Percentiles rank a stretch among this genome's conserved stretches.
These are phyloP conservation scores for Fregetta grallaria DNA, from an alignment of 2,113 vertebrate genomes.

Conservation along the genomic window DNA sequence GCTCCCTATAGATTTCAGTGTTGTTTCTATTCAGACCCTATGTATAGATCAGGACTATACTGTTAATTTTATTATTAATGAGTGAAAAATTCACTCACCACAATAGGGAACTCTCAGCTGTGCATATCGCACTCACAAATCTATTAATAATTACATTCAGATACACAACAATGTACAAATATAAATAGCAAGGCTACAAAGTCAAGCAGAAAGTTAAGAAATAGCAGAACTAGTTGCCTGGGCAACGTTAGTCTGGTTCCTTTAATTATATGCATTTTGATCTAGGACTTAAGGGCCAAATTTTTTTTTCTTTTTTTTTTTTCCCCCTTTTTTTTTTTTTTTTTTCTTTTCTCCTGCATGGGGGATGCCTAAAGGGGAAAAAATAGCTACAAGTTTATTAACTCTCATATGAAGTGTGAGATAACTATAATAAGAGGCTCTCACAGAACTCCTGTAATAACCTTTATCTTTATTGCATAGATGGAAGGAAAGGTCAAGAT, in stretches of 20 bases:
- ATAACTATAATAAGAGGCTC: not conserved
- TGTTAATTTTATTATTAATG: not conserved
- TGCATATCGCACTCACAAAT: not conserved
- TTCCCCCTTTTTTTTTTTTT: too few relatives aligned
- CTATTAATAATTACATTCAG: not conserved
- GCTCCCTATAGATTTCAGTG: not conserved
- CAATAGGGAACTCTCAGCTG: not conserved
- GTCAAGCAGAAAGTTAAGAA: not conserved
- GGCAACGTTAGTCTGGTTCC: not conserved
- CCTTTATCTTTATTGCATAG: conserved; percentile 33
- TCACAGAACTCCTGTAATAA: not conserved
- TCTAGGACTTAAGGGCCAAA: not conserved
- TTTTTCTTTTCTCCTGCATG: not conserved
- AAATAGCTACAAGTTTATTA: not conserved
- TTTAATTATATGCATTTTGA: not conserved
- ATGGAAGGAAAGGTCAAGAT: conserved; percentile 54
- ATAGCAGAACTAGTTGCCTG: not conserved
- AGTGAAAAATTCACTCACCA: not conserved
- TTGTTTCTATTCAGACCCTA: not conserved
- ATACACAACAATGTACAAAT: not conserved
- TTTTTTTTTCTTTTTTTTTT: not conserved
- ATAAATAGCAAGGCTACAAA: not conserved
- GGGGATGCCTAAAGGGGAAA: not conserved
- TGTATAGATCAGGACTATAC: not conserved
- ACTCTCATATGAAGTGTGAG: not conserved